Percentiles rank a stretch among this genome's conserved stretches.
Evolutionary conservation across 2,797 vertebrate genomes (phyloP).

Genomic region (Sebastes cheni): DNA sequence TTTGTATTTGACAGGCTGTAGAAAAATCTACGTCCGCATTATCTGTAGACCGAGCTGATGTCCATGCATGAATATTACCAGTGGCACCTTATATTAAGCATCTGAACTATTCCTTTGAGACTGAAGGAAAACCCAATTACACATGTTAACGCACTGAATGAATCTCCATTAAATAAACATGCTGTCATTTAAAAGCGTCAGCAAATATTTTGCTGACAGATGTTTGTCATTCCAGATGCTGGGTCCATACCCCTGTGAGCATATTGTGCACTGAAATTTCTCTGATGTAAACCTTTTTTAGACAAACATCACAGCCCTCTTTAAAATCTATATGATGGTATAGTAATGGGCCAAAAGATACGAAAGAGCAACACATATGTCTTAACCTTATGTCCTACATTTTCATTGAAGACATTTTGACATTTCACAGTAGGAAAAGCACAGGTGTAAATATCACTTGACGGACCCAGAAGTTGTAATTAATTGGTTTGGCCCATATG

Average conservation of each 20-base stretch:
- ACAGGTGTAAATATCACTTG: neutral
- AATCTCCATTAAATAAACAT: slow-evolving; percentile 26
- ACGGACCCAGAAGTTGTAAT: too few relatives aligned
- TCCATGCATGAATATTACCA: neutral
- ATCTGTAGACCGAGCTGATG: neutral
- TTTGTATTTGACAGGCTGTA: neutral
- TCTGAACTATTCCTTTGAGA: neutral
- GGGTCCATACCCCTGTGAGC: neutral
- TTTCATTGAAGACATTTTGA: neutral
- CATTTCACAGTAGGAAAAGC: neutral
- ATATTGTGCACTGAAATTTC: neutral
- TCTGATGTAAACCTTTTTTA: neutral
- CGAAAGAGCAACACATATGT: neutral
- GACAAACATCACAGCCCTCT: neutral
- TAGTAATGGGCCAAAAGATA: neutral
- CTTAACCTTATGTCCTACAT: neutral
- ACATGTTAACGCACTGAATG: neutral
- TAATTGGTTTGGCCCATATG: too few relatives aligned
- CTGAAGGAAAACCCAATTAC: slow-evolving; percentile 8
- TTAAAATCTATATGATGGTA: neutral
- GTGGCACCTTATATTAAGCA: neutral
- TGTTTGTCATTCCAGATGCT: neutral
- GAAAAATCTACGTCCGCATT: neutral
- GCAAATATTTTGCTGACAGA: slow-evolving; percentile 40
- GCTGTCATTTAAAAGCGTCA: slow-evolving; percentile 19